Conservation (phyloP, 1,140 invertebrate species). For the Calephelis nemesis region DNA sequence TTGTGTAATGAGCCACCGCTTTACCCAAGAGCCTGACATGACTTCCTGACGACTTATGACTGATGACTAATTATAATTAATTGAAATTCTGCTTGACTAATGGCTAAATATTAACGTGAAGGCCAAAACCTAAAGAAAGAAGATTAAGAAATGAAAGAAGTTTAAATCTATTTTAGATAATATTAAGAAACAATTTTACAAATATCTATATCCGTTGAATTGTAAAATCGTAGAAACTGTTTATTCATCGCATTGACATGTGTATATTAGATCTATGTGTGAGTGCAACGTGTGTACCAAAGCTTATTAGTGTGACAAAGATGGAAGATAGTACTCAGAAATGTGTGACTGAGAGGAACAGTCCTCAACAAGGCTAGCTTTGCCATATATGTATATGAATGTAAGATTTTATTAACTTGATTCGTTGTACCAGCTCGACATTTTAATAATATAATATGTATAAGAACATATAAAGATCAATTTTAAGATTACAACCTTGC, state of each 20-base stretch:
- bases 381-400: slow-evolving; percentile 71
- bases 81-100: too few species aligned
- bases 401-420: slow-evolving; percentile 74
- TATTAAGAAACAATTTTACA: slow-evolving; percentile 71
- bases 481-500: slow-evolving; percentile 23
- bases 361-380: slow-evolving; percentile 72
- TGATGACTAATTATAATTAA: too few species aligned
- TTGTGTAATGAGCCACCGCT: too few species aligned
- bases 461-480: slow-evolving; percentile 25
- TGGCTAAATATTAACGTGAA: too few species aligned
- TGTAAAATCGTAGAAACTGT: slow-evolving; percentile 77
- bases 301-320: slow-evolving; percentile 71
- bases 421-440: slow-evolving; percentile 68
- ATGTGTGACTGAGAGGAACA: slow-evolving; percentile 58
- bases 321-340: slow-evolving; percentile 48
- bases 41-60: too few species aligned
- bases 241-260: slow-evolving; percentile 74
- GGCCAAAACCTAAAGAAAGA: too few species aligned
- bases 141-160: too few species aligned
- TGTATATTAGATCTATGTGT: slow-evolving; percentile 38
- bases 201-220: slow-evolving; percentile 74
- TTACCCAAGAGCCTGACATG: too few species aligned
- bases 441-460: slow-evolving; percentile 69
- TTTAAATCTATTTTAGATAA: slow-evolving; percentile 42
- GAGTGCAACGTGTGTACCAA: slow-evolving; percentile 41